phyloP scores from a whole-genome alignment of 2,113 vertebrate species.

The Eptatretus burgeri region DNA sequence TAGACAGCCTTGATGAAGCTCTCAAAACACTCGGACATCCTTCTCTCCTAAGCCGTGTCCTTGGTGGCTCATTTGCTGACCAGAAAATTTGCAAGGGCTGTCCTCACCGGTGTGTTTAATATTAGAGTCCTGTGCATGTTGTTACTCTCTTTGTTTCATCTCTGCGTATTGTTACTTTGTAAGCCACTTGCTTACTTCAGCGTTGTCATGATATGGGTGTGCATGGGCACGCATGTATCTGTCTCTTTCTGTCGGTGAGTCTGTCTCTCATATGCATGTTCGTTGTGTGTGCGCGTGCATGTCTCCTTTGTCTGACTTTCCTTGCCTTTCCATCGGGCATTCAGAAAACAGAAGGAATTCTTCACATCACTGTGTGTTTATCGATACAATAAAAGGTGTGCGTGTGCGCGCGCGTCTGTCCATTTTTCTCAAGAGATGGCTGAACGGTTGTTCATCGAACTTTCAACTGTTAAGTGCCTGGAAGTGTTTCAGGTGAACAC shows the following conservation, averaged over 20 bases:
- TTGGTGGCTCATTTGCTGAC: slow-evolving; percentile 95
- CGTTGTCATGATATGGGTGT: no score
- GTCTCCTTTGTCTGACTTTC: neutral
- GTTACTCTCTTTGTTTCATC: neutral
- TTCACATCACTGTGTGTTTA: neutral
- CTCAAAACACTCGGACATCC: slow-evolving; percentile 89
- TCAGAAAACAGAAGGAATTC: neutral
- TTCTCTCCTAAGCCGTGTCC: slow-evolving; percentile 87
- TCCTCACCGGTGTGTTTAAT: slow-evolving; percentile 45
- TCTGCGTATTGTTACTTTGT: neutral
- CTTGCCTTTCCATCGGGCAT: neutral
- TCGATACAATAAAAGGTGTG: neutral
- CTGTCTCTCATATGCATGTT: neutral
- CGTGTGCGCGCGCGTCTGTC: neutral
- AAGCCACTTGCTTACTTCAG: neutral
- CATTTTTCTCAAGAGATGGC: neutral
- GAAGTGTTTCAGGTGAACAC: no score
- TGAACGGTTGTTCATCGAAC: no score
- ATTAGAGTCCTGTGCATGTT: neutral
- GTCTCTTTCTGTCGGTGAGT: neutral
- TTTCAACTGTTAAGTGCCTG: no score
- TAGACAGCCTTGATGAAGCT: slow-evolving; percentile 96
- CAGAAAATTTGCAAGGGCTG: slow-evolving; percentile 99
- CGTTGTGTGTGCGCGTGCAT: neutral
- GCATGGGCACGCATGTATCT: no score